A percentile compares a stretch with the other conserved stretches of the same genome.
phyloP scores from a whole-genome alignment of 2,797 vertebrate species.

The Cossypha polioptera region DNA sequence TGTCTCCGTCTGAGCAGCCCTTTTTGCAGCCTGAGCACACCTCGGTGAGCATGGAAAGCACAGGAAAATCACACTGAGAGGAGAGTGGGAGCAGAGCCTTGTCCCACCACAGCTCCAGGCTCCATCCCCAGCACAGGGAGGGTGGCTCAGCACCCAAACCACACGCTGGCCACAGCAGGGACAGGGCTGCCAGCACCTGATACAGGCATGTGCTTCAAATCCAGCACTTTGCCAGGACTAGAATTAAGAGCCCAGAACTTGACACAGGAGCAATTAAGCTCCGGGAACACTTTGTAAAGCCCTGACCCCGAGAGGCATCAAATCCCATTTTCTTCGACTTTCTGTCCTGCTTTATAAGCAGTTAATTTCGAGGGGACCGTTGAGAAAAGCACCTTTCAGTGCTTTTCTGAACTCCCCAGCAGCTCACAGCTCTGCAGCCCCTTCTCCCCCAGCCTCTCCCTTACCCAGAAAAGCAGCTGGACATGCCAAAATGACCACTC shows the following conservation, averaged over 20 bases:
- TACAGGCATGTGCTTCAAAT: not conserved
- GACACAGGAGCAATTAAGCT: constrained; percentile 19
- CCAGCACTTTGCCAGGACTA: not conserved
- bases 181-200: not conserved
- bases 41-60: fast-evolving
- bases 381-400: not conserved
- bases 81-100: not conserved
- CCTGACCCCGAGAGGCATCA: not conserved
- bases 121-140: not conserved
- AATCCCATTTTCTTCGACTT: constrained; percentile 47
- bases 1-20: not conserved
- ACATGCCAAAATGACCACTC: not conserved
- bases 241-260: not conserved
- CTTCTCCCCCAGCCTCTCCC: not conserved
- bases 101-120: fast-evolving
- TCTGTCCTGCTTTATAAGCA: constrained; percentile 40
- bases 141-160: not conserved
- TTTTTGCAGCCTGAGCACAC: not conserved
- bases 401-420: not conserved
- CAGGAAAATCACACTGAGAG: not conserved
- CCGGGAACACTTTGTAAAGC: not conserved
- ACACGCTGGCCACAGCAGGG: not conserved
- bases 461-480: not conserved
- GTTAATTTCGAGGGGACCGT: not conserved
- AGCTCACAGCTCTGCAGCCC: not conserved